Base-by-base conservation (phyloP, 2,797 vertebrate species). In the Silurus aristotelis region DNA sequence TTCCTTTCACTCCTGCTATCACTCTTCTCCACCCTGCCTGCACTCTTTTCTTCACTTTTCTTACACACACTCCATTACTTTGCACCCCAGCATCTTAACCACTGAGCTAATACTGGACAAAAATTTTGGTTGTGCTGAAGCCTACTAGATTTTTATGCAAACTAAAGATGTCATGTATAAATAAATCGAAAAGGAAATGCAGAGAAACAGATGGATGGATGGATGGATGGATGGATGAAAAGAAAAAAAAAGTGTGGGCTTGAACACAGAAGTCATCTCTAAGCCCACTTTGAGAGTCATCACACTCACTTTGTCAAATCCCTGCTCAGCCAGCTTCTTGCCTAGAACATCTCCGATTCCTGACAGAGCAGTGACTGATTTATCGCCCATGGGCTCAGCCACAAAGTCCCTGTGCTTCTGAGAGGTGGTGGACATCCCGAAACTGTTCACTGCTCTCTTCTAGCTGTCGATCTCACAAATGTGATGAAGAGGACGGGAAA, bases 361-460 rank as follows among this genome's bases (percentile, higher is more conserved):
- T 0, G 94, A 91, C 78, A 95, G 88, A 3, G 88, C 87, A 2
- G 80, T 92, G 83, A 94, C 92, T 0, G 90, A 64, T 73, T 95
- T 94, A 14, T 95, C 92, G 0, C 92, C 94, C 93, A 95, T 95
- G n/a, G 93, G 94, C 87, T 95, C 94, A 0, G 89, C 89, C 0
- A 95, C 92, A 20, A 95, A 95, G 85, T 93, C 89, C 20, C 91
- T 89, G 83, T 95, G 94, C 63, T 95, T 94, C 91, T 92, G 93
- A 13, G 93, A 92, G 1, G 92, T 94, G 76, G 89, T 90, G 0
- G 91, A 92, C 94, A 94, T 95, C 46, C 52, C 63, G 76, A 55
- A 3, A 6, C 55, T 6, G 60, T 25, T n/a, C 8, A 19, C 6
- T 31, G 3, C 13, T 17, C 31, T 2, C 17, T 38, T 46, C 4